Evolutionary conservation across 1,140 invertebrate genomes (phyloP), one percentile per base, ranked within the genome.

Genomic region (Drosophila ironensis): DNA sequence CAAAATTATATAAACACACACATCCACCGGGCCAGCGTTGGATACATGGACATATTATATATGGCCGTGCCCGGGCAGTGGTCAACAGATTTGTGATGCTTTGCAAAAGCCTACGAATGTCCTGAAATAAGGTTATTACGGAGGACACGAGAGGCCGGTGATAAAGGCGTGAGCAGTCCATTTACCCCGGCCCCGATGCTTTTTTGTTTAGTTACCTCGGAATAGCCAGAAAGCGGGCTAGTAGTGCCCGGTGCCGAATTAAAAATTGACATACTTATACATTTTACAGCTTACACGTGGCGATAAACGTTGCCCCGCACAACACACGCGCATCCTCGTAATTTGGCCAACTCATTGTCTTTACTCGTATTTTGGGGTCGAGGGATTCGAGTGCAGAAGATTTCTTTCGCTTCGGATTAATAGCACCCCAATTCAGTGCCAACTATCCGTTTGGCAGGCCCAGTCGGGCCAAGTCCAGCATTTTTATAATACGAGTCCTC

Each of bases 61-160:
- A 77, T 54, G 44, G 47, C 27, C 40, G 50, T 54, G 38, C 52
- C 37, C 48, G 51, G 57, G 57, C 53, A 80, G 80, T 72, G 78
- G 78, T 84, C 74, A 84, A 80, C 64, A 86, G 80, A 86, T 86
- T 84, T 71, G 51, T 61, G 51, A 74, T 71, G 82, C 59, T 69
- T 63, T 48, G 81, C 64, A 59, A 61, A 33, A 81, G 72, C 68
- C 72, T 67, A 67, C 69, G 72, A 72, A 63, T 87, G 75, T 73
- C 81, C 75, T 51, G 47, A 73, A 63, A 77, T 46, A 53, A 80
- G 73, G 74, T 70, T 78, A 64, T 60, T 57, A 46, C 53, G 42
- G n/a, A 41, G 40, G 51, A 63, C 61, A 52, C 59, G 40, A 72
- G 59, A 48, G 56, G 69, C 63, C 47, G 28, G 28, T 54, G 72